These are phyloP conservation scores for Pogoniulus pusillus DNA, from an alignment of 2,797 vertebrate species.

Conservation along the genomic window DNA sequence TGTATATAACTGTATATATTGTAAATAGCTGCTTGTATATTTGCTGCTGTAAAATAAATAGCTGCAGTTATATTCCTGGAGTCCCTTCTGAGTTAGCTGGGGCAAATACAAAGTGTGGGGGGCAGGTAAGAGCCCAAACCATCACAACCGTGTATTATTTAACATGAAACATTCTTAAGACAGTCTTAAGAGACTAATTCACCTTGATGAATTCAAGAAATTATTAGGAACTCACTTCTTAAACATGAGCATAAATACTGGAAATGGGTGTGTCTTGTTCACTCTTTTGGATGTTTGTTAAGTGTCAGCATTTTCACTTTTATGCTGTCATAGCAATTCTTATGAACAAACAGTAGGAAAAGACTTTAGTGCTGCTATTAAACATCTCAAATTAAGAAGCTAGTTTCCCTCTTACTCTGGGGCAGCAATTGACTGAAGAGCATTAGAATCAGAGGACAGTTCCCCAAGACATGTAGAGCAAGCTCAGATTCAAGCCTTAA, in stretches of 20 bases:
- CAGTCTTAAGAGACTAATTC: not conserved
- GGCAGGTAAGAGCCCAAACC: too few species aligned
- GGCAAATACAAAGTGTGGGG: too few species aligned
- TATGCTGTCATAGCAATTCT: not conserved
- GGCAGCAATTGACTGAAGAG: not conserved
- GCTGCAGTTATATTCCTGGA: too few species aligned
- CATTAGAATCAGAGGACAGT: not conserved
- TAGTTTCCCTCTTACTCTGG: not conserved
- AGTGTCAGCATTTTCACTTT: not conserved
- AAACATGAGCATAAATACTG: not conserved
- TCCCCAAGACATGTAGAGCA: not conserved
- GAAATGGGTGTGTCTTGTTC: not conserved
- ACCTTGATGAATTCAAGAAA: not conserved
- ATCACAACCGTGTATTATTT: not conserved
- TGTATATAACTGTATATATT: too few species aligned
- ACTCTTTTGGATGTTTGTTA: not conserved
- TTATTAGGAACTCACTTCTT: not conserved
- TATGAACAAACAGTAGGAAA: not conserved
- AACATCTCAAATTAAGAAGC: not conserved
- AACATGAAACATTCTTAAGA: constrained; percentile 12
- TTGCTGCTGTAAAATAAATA: too few species aligned
- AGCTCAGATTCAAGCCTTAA: not conserved
- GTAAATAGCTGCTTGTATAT: too few species aligned
- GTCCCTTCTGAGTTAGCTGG: too few species aligned
- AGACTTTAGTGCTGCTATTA: not conserved